Base-by-base conservation (phyloP, 2,888 invertebrate genomes). In the Ophion ellenae region DNA sequence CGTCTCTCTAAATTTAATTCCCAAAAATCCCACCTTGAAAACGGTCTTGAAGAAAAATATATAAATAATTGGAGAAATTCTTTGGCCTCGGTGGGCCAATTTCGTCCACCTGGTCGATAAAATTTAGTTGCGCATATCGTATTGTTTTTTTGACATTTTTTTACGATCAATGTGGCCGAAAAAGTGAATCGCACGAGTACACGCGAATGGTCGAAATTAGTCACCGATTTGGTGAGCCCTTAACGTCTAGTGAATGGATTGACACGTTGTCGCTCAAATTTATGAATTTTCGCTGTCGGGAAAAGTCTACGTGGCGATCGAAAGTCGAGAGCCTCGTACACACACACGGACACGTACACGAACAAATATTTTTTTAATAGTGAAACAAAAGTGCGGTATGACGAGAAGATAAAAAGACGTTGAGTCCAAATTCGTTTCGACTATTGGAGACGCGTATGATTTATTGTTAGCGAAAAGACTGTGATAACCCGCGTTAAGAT, bases 381-480 rank as follows among this genome's bases (percentile, higher is more conserved):
- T 20, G 74, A 64, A 28, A 70, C 45, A 64, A 74, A 75, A 83
- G 57, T 28, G 70, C 73, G 45, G 36, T 63, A 20, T 11, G 57
- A 32, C 24, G 71, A 76, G 28, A 36, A 64, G 17, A 69, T 67
- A 47, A 73, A 47, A 45, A 74, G 47, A 57, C 70, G 75, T 80
- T 69, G 57, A 70, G 66, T 75, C 80, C 69, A 83, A 81, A 83
- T 81, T 83, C 47, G 77, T 83, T 79, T 85, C 69, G 64, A 76
- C 40, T 75, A 81, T 79, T 53, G 53, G 70, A 64, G 69, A 81
- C 69, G 45, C 75, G 78, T 81, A 84, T 84, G 82, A 87, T 87
- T 86, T 86, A 86, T 85, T 85, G 80, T 84, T 87, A 88, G 85
- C 87, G 80, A 85, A 87, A 85, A 88, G 86, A 87, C 87, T 88